Base-by-base conservation (phyloP, 2,888 invertebrate species). In the Synergus japonicus region DNA sequence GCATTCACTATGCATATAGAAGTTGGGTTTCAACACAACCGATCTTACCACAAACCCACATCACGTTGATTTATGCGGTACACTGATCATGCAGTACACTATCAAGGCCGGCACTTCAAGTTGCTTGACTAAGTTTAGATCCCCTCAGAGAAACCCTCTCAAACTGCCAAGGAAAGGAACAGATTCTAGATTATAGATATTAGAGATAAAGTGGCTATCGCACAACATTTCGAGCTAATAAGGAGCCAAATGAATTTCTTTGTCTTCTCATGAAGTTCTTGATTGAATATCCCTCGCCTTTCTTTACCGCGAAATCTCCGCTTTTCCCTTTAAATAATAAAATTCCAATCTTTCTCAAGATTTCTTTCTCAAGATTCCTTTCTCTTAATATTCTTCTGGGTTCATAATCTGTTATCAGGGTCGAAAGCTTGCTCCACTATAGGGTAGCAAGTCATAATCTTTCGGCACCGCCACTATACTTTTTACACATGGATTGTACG, bases 121-220 rank as follows among this genome's bases (percentile, higher is more conserved):
- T 63, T 63, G 18, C 63, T 63, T 63, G 63, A 63, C 63, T 63
- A 63, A 63, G 63, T 63, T 63, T 22, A 63, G 22, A 63, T 63
- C 63, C 63, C 5, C 63, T 63, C 12, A 63, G 63, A 29, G 22
- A 63, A 63, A 63, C 63, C 18, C 29, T 22, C 63, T 22, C 63
- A 29, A 29, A 63, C 63, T 63, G 63, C 29, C 63, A 63, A 63
- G 63, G 63, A 12, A 63, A 63, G 63, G 29, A 63, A 63, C 63
- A 63, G 63, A 63, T 63, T 63, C 63, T 63, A 63, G 22, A 63
- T 63, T 29, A 63, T 22, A 63, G 63, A 63, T 63, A 63, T 63
- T 22, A 63, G 63, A 7, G 63, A 63, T 63, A 63, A 63, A 63
- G 29, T 63, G 63, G 29, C 63, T 29, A 22, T 63, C 63, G 63